phyloP scores from a whole-genome alignment of 2,113 vertebrate genomes.

The Menura novaehollandiae region DNA sequence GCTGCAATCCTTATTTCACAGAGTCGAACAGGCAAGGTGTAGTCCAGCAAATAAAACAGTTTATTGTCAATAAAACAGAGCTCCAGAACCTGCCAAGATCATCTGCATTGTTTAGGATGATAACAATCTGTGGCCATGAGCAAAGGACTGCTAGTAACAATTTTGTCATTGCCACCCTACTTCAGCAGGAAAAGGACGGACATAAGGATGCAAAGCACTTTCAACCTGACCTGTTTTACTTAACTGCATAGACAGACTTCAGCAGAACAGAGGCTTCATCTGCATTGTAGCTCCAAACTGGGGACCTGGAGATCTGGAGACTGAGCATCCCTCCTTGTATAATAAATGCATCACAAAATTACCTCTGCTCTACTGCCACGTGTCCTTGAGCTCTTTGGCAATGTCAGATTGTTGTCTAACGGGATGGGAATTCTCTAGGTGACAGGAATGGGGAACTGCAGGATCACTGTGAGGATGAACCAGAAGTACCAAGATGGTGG shows the following conservation, averaged over 20 bases:
- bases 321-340: neutral
- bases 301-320: neutral
- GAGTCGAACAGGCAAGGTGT: neutral
- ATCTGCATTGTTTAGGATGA: neutral
- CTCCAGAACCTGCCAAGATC: neutral
- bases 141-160: neutral
- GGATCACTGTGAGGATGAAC: neutral
- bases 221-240: neutral
- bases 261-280: neutral
- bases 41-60: neutral
- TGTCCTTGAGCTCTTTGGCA: neutral
- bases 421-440: neutral
- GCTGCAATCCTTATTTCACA: neutral
- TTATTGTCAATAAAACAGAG: neutral
- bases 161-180: neutral
- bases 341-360: neutral
- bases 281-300: neutral
- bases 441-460: neutral
- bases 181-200: neutral
- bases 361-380: fast-evolving
- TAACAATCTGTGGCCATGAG: neutral
- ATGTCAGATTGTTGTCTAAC: neutral
- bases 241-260: neutral
- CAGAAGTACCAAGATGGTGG: neutral
- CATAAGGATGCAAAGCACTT: neutral